Conservation (phyloP, 2,113 vertebrate species). For the Danio rerio region GRCz12tu NC_133189.1:7053501-7054000, state of each 20-base stretch:
- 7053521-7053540: no score
- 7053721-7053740: slow-evolving; percentile 79
- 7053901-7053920: neutral
- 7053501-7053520: no score
- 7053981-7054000: no score
- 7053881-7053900: neutral
- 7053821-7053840: neutral
- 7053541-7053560: no score
- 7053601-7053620: neutral
- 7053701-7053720: slow-evolving; percentile 80
- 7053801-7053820: slow-evolving; percentile 61
- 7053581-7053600: no score
- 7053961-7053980: neutral
- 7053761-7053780: slow-evolving; percentile 90
- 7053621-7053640: neutral
- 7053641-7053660: slow-evolving; percentile 83
- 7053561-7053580: no score
- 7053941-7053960: neutral
- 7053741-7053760: slow-evolving; percentile 85
- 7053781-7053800: slow-evolving; percentile 88
- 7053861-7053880: neutral
- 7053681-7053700: slow-evolving; percentile 83
- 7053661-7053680: slow-evolving; percentile 88
- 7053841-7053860: neutral
- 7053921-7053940: neutral